Evolutionary conservation across 2,797 vertebrate genomes (phyloP).

Genomic region (Melanotaenia maccullochi): DNA sequence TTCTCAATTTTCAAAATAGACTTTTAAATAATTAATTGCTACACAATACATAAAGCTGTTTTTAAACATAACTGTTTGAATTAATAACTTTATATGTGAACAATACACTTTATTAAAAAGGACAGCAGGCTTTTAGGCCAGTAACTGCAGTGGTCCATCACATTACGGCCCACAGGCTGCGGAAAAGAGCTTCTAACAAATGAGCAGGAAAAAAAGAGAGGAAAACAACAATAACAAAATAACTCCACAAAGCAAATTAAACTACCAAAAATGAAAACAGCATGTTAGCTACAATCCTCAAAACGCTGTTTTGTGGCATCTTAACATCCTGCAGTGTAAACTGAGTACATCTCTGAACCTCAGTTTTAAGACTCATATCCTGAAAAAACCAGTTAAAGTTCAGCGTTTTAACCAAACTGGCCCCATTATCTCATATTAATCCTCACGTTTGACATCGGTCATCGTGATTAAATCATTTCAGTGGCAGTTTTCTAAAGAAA

Average conservation of each 20-base stretch:
- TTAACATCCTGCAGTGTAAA: neutral
- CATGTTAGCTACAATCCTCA: constrained; percentile 1
- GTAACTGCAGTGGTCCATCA: constrained; percentile 31
- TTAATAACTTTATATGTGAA: constrained; percentile 35
- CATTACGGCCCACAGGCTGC: constrained; percentile 19
- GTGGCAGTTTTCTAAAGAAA: constrained; percentile 12
- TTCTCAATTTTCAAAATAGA: constrained; percentile 75
- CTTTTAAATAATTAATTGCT: constrained; percentile 65
- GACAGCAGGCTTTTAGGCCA: constrained; percentile 10
- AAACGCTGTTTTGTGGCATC: constrained; percentile 1
- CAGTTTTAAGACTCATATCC: neutral
- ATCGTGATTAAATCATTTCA: constrained; percentile 22
- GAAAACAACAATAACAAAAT: neutral
- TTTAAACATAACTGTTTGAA: constrained; percentile 46
- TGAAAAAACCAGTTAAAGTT: constrained; percentile 40
- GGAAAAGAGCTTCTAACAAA: constrained; percentile 6
- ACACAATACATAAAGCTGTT: constrained; percentile 63
- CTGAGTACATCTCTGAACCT: neutral
- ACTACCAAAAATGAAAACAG: neutral
- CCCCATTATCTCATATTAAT: neutral
- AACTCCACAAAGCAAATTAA: neutral
- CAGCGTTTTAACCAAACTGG: constrained; percentile 23
- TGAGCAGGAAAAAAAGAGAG: neutral
- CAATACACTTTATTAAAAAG: constrained; percentile 30
- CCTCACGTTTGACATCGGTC: neutral